phyloP scores from a whole-genome alignment of 2,113 vertebrate species.

The Phylloscopus whistleri region DNA sequence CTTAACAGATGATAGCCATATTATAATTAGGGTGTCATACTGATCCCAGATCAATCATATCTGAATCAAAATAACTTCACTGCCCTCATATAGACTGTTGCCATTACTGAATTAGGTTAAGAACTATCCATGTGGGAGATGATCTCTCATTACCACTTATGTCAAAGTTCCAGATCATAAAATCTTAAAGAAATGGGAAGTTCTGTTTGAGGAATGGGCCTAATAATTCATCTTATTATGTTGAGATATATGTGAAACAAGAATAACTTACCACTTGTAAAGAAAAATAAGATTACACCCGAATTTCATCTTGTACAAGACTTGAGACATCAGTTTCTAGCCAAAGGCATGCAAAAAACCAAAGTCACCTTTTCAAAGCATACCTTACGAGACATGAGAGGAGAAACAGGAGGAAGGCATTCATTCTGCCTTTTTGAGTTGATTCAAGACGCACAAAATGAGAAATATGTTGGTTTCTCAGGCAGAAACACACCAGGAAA shows the following conservation, averaged over 20 bases:
- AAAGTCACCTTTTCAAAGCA: slow-evolving; percentile 80
- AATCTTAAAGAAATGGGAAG: neutral
- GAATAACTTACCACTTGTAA: neutral
- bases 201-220: neutral
- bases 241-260: neutral
- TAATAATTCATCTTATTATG: neutral
- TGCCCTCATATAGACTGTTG: neutral
- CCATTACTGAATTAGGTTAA: neutral
- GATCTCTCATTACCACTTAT: neutral
- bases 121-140: neutral
- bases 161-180: neutral
- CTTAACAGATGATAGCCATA: neutral
- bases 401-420: slow-evolving; percentile 73
- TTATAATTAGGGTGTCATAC: neutral
- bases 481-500: slow-evolving; percentile 77
- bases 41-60: neutral
- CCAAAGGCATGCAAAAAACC: neutral
- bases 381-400: slow-evolving; percentile 75
- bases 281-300: neutral
- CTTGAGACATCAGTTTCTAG: neutral
- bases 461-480: slow-evolving; percentile 76
- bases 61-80: neutral
- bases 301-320: neutral
- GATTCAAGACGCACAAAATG: slow-evolving; percentile 71
- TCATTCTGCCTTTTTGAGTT: slow-evolving; percentile 68